Percentiles rank a stretch among this genome's conserved stretches.
Conservation (phyloP, 2,888 invertebrate species). For the Spisula solida region DNA sequence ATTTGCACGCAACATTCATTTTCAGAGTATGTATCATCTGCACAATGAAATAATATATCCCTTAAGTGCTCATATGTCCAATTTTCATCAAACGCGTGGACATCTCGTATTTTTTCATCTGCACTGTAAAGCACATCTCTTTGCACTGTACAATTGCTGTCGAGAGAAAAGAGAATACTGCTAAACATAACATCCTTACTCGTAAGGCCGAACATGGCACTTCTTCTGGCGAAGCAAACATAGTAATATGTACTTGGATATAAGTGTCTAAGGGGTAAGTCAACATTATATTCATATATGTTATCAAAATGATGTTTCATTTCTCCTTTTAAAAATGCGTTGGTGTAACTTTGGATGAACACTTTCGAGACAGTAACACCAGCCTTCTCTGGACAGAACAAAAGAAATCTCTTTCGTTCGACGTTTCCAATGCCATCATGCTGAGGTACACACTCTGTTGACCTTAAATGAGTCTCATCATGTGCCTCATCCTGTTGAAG, state of each 20-base stretch:
- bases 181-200: no score
- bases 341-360: neutral
- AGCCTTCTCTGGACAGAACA: neutral
- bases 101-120: neutral
- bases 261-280: neutral
- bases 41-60: conserved; percentile 32
- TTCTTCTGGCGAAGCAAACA: neutral
- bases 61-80: neutral
- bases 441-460: no score
- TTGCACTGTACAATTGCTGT: neutral
- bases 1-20: no score
- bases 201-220: no score
- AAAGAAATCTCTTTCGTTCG: neutral
- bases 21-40: no score
- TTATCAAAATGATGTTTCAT: neutral
- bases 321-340: neutral
- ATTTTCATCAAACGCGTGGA: neutral
- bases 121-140: neutral
- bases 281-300: neutral
- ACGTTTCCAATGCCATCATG: no score
- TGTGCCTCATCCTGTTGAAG: no score
- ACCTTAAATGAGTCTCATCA: no score
- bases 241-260: neutral
- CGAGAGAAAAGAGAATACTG: no score
- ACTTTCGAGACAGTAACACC: neutral